These are phyloP conservation scores for Ptilonorhynchus violaceus DNA, from an alignment of 2,113 vertebrate genomes.

Conservation along the genomic window DNA sequence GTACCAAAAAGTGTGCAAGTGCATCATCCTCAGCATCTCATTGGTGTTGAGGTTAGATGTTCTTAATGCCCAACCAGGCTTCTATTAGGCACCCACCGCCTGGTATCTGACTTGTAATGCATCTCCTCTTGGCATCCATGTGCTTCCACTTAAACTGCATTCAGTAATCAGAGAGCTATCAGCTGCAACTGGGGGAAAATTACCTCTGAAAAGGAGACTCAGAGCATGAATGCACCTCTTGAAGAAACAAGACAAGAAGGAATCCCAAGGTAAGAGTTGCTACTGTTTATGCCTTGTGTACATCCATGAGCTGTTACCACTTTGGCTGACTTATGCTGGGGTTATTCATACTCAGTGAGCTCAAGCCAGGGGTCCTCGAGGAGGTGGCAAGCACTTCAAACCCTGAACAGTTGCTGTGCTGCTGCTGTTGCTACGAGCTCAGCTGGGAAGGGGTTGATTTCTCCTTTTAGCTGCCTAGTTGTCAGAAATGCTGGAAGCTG, in stretches of 20 bases:
- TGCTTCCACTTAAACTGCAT: not conserved
- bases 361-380: not conserved
- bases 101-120: not conserved
- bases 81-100: not conserved
- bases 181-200: not conserved
- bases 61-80: not conserved
- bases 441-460: not conserved
- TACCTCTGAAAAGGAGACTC: not conserved
- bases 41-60: not conserved
- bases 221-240: not conserved
- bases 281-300: not conserved
- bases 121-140: not conserved
- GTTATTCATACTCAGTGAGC: not conserved
- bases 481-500: not conserved
- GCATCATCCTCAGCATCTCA: too few species aligned
- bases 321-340: not conserved
- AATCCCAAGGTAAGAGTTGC: not conserved
- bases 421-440: not conserved
- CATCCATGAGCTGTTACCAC: fast-evolving
- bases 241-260: not conserved
- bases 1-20: not conserved
- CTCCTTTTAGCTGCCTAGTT: not conserved
- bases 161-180: not conserved
- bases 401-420: not conserved
- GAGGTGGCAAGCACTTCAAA: not conserved